phyloP scores from a whole-genome alignment of 1,140 invertebrate genomes.

The Drosophila pseudoananassae region DNA sequence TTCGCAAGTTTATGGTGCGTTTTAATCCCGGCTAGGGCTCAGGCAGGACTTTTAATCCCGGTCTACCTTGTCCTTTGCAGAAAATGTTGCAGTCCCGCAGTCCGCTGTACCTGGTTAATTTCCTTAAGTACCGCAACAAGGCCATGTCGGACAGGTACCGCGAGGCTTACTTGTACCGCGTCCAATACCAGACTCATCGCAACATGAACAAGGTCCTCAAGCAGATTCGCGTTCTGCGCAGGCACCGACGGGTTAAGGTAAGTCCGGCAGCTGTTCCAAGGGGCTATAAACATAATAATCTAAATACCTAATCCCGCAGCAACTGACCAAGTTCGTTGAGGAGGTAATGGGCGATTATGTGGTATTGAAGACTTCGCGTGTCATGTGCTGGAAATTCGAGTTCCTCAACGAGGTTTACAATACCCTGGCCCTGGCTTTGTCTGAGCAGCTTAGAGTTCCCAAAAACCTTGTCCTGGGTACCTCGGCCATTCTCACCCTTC shows the following conservation, averaged over 20 bases:
- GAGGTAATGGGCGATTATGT: conserved; percentile 77
- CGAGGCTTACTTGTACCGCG: conserved; percentile 61
- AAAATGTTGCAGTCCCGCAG: conserved; percentile 79
- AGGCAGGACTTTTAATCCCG: neutral
- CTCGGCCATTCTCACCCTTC: conserved; percentile 20
- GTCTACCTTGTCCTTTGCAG: conserved; percentile 20
- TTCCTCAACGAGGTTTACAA: conserved; percentile 80
- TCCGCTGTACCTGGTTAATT: conserved; percentile 65
- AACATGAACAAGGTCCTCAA: conserved; percentile 67
- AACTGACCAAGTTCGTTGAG: conserved; percentile 57
- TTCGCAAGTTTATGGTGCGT: conserved; percentile 62
- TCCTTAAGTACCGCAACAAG: conserved; percentile 65
- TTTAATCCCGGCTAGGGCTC: neutral
- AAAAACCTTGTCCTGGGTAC: neutral
- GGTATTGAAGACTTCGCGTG: conserved; percentile 64
- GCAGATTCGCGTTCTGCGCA: conserved; percentile 50
- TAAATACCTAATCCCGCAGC: neutral
- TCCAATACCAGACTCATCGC: conserved; percentile 78
- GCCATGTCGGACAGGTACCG: conserved; percentile 50
- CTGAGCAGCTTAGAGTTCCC: conserved; percentile 53
- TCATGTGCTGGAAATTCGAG: conserved; percentile 83
- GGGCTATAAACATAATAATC: neutral
- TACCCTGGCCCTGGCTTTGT: conserved; percentile 58
- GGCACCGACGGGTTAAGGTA: conserved; percentile 29
- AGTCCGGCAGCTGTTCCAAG: neutral